These are phyloP conservation scores for human (Homo sapiens) DNA, from an alignment of 2,113 vertebrate species.

Conservation along the genomic window DNA sequence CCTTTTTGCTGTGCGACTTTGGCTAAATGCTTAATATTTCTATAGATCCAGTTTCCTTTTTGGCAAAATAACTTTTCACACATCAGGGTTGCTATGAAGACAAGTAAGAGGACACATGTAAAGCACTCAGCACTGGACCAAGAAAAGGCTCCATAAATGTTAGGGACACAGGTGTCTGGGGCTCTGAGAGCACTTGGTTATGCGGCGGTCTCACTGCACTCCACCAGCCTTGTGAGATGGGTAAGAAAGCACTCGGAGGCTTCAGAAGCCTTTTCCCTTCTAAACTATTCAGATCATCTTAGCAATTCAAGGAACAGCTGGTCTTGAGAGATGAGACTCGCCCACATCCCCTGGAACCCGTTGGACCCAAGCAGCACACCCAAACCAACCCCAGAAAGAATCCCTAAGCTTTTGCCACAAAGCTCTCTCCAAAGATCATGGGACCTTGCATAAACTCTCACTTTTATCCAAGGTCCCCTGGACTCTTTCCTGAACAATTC, in stretches of 20 bases:
- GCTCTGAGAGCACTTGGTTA: neutral
- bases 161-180: neutral
- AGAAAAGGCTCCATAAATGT: neutral
- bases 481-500: neutral
- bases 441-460: neutral
- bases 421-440: neutral
- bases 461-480: neutral
- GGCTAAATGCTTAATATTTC: neutral
- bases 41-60: neutral
- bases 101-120: accelerated
- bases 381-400: neutral
- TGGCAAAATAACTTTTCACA: neutral
- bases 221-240: neutral
- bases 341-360: neutral
- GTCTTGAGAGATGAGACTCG: neutral
- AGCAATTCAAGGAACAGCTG: neutral
- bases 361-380: neutral
- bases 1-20: neutral
- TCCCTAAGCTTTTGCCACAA: neutral
- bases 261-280: neutral
- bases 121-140: neutral
- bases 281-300: neutral
- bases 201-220: accelerated
- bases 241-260: neutral
- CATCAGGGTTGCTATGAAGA: neutral